Evolutionary conservation across 2,797 vertebrate genomes (phyloP), one percentile per base, ranked within the genome.

Genomic region (Micromesistius poutassou): DNA sequence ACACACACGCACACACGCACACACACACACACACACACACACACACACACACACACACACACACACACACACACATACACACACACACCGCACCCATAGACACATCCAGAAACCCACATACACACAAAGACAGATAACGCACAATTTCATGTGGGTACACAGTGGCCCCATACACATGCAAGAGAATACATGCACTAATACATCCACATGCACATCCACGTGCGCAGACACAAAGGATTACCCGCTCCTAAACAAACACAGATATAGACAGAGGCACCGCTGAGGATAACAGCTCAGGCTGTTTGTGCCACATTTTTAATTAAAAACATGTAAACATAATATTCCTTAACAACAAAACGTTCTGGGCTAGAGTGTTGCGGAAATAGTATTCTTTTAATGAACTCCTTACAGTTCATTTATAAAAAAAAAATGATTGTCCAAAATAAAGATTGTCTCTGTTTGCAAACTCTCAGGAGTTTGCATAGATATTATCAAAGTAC

Each of bases 1-100:
- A 19, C 14, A 19, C 70, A 19, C 70, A 71, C 30, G 19, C 70
- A 71, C 70, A 71, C 30, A 71, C 14, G 16, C 70, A 71, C 30
- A 16, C 3, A 71, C 70, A 71, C 70, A 31, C 70, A 71, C 70
- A 71, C 70, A 71, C 70, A 71, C 30, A 31, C 30, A 71, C 4
- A 19, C 30, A 33, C 2, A 38, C 16, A 38, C 71, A 73, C 30
- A 73, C 71, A 72, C 31, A 35, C 30, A 72, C 30, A 33, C 31
- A 72, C 31, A 76, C 82, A 87, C 78, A 81, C 76, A 79, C 78
- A 78, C 2, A 79, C 40, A 83, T 25, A 78, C 75, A 72, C 81
- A 74, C 75, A 70, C 55, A 40, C n/a, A 33, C 33, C 71, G 36
- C 71, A 72, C 71, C 16, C 71, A n/a, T n/a, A n/a, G n/a, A 72